These are phyloP conservation scores for Prochilodus magdalenae DNA, from an alignment of 2,113 vertebrate species.

Conservation along the genomic window DNA sequence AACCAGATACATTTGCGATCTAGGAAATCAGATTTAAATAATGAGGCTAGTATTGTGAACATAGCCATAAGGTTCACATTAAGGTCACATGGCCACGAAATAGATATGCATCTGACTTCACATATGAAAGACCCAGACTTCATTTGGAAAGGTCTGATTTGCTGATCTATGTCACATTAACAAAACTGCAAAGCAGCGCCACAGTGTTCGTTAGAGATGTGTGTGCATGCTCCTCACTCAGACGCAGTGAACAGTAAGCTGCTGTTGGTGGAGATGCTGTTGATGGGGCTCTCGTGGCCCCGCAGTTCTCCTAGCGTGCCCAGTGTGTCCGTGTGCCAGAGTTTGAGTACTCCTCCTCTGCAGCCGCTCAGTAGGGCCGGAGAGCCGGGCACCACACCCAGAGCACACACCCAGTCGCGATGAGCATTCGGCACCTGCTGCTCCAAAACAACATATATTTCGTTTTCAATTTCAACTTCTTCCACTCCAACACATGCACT, in stretches of 20 bases:
- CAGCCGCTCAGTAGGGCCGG: constrained; percentile 90
- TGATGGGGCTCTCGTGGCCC: constrained; percentile 95
- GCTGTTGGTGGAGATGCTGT: constrained; percentile 91
- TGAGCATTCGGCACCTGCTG: constrained; percentile 98
- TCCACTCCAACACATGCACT: neutral
- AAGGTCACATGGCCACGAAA: too few species aligned
- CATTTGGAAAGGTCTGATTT: too few species aligned
- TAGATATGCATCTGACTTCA: too few species aligned
- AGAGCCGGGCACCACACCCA: constrained; percentile 83
- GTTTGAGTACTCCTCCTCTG: constrained; percentile 89
- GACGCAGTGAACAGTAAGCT: constrained; percentile 93
- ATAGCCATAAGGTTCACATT: too few species aligned
- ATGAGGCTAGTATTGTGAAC: too few species aligned
- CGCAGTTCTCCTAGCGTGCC: constrained; percentile 84
- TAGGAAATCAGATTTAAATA: too few species aligned
- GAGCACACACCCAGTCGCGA: constrained; percentile 95
- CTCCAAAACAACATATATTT: constrained; percentile 32
- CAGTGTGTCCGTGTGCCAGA: constrained; percentile 91
- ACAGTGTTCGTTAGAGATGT: neutral
- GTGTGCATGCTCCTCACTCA: constrained; percentile 83
- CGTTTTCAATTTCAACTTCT: neutral
- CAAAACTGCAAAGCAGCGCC: too few species aligned
- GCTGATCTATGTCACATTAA: too few species aligned
- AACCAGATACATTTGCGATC: too few species aligned
- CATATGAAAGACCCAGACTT: too few species aligned